These are phyloP conservation scores for Mesembrinibis cayennensis DNA, from an alignment of 2,113 vertebrate genomes.

Conservation along the genomic window DNA sequence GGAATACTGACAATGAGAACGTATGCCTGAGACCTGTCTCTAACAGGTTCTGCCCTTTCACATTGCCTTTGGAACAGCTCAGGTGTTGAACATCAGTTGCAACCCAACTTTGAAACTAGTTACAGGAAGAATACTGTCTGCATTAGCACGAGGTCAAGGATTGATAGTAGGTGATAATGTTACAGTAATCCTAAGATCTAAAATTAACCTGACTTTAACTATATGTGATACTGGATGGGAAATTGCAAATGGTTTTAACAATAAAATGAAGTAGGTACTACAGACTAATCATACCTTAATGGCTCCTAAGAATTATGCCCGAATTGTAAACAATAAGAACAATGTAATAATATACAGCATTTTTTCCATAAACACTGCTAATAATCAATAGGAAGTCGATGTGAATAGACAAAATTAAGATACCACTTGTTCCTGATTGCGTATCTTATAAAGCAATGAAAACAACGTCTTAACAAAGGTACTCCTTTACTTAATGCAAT, in stretches of 20 bases:
- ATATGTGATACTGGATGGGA: background rate
- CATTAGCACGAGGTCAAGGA: background rate
- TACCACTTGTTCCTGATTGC: background rate
- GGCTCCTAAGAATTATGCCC: background rate
- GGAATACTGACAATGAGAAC: background rate
- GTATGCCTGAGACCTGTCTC: background rate
- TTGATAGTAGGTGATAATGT: background rate
- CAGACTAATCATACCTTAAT: background rate
- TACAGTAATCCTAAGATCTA: background rate
- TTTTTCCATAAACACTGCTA: background rate
- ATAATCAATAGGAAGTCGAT: background rate
- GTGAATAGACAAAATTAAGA: background rate
- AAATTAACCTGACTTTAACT: background rate
- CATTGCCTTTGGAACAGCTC: background rate
- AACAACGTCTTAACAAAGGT: background rate
- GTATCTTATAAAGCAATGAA: background rate
- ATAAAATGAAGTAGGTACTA: background rate
- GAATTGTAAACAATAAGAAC: background rate
- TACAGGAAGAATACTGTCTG: background rate
- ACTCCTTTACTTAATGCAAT: background rate
- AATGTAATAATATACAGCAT: background rate
- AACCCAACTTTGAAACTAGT: background rate
- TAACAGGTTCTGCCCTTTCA: background rate
- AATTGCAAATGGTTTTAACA: background rate
- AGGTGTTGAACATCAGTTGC: background rate